These are phyloP conservation scores for Apaloderma vittatum DNA, from an alignment of 2,113 vertebrate species.

Conservation along the genomic window DNA sequence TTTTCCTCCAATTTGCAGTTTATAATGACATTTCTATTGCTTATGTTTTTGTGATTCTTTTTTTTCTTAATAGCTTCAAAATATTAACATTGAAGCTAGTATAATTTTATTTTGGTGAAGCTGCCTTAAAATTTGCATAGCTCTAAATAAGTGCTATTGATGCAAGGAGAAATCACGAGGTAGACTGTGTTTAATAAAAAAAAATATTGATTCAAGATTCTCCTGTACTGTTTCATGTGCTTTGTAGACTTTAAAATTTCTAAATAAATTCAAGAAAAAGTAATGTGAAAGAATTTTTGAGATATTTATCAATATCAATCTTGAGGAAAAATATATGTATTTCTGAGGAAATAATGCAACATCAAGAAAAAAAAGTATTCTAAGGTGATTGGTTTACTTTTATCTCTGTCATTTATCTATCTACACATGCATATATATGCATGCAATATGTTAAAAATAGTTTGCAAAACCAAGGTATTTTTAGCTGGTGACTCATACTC, in stretches of 20 bases:
- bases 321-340: background rate
- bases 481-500: background rate
- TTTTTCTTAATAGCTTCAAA: background rate
- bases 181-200: background rate
- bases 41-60: background rate
- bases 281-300: background rate
- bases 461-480: background rate
- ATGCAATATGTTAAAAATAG: background rate
- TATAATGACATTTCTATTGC: background rate
- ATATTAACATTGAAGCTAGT: background rate
- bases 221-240: background rate
- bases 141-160: background rate
- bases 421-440: background rate
- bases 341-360: background rate
- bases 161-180: background rate
- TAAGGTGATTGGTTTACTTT: background rate
- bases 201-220: background rate
- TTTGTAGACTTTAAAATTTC: background rate
- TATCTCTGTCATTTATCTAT: background rate
- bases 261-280: background rate
- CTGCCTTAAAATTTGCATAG: background rate
- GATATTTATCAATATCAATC: background rate
- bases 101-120: background rate
- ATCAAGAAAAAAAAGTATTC: background rate
- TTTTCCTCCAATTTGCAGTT: background rate